Percentiles rank a stretch among this genome's conserved stretches.
phyloP scores from a whole-genome alignment of 1,140 invertebrate genomes.

The Tetramorium parvispinum region DNA sequence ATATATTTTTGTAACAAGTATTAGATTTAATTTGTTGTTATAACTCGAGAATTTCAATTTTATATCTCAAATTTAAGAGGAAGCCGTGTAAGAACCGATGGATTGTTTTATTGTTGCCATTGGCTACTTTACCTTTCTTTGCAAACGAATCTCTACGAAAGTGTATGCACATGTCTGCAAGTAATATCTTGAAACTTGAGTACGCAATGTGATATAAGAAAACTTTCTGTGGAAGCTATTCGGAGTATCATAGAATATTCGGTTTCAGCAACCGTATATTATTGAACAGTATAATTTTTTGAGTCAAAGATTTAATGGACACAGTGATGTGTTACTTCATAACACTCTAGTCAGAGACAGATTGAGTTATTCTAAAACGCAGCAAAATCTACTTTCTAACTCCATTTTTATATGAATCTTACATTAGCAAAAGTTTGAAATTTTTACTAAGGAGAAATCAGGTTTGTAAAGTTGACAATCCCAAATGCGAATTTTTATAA shows the following conservation, averaged over 20 bases:
- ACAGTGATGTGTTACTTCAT: too few species aligned
- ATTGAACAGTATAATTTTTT: conserved; percentile 8
- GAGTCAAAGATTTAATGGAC: neutral
- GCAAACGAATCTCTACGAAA: neutral
- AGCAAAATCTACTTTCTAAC: neutral
- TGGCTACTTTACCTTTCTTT: neutral
- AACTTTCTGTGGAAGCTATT: conserved; percentile 9
- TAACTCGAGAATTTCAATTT: neutral
- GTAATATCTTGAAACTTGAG: conserved; percentile 10
- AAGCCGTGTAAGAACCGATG: neutral
- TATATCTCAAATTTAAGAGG: neutral
- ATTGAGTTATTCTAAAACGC: neutral
- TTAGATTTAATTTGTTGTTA: neutral
- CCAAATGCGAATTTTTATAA: too few species aligned
- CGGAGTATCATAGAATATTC: neutral
- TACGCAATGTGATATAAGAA: neutral
- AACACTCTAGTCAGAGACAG: neutral
- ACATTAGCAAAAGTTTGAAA: neutral
- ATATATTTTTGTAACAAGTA: neutral
- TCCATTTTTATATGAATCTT: neutral
- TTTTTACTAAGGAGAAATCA: neutral
- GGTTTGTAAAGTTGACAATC: too few species aligned
- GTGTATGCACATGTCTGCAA: neutral
- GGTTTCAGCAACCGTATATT: conserved; percentile 9
- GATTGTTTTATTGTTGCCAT: neutral